Percentiles rank a stretch among this genome's conserved stretches.
Evolutionary conservation across 2,113 vertebrate species (phyloP).

Genomic region (Etia nguti): DNA sequence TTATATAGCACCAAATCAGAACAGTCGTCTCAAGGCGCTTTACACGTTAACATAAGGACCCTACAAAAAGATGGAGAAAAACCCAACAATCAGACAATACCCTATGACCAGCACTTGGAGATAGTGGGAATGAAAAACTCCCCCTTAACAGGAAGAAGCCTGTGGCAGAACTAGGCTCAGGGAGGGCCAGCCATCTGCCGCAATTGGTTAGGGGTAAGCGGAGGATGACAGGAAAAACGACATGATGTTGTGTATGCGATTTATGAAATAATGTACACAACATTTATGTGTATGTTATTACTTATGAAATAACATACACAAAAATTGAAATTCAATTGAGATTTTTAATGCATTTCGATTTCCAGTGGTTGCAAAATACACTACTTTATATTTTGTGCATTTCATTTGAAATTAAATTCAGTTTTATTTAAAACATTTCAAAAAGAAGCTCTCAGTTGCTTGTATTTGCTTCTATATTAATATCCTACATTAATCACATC

Average conservation of each 20-base stretch:
- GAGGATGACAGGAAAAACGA: background rate
- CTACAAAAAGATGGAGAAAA: background rate
- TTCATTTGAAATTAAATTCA: background rate
- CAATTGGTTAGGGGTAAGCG: background rate
- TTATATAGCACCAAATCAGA: background rate
- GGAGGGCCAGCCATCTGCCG: background rate
- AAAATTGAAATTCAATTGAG: background rate
- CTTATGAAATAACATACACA: background rate
- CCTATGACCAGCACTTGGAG: background rate
- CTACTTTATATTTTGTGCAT: background rate
- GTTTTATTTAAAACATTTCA: background rate
- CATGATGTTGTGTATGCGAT: background rate
- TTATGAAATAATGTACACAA: background rate
- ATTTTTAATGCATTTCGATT: background rate
- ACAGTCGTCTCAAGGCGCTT: background rate
- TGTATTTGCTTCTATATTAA: background rate
- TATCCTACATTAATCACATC: background rate
- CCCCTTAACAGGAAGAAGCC: background rate
- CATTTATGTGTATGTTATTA: background rate
- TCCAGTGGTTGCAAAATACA: background rate
- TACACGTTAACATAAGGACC: background rate
- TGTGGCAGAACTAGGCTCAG: background rate
- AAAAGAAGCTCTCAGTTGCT: background rate
- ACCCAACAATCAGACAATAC: background rate
- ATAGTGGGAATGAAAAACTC: background rate